These are phyloP conservation scores for Sparidentex hasta DNA, from an alignment of 2,797 vertebrate species.

Conservation along the genomic window DNA sequence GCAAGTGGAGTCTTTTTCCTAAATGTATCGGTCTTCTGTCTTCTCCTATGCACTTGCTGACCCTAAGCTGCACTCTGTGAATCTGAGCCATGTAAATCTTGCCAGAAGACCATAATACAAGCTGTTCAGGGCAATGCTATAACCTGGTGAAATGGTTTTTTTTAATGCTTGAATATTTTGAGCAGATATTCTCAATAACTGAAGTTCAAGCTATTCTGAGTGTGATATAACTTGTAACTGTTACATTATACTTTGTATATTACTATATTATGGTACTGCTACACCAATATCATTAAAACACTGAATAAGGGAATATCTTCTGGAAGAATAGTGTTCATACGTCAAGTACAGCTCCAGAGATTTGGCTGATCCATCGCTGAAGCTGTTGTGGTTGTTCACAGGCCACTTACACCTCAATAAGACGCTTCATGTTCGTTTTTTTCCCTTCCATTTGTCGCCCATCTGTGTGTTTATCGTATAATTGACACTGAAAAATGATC, in stretches of 20 bases:
- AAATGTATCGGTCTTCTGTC: too few species aligned
- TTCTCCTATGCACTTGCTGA: too few species aligned
- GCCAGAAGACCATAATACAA: not conserved
- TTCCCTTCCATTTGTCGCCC: not conserved
- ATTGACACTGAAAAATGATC: not conserved
- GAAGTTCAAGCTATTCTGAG: not conserved
- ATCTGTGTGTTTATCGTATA: not conserved
- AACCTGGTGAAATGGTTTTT: too few species aligned
- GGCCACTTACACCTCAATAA: not conserved
- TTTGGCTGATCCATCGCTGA: not conserved
- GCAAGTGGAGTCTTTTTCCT: too few species aligned
- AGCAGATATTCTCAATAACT: not conserved
- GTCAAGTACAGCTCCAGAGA: too few species aligned
- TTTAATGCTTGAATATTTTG: not conserved
- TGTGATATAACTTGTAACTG: too few species aligned
- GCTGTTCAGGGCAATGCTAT: not conserved
- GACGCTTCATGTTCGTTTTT: not conserved
- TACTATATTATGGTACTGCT: too few species aligned
- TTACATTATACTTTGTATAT: too few species aligned
- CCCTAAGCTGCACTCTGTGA: not conserved
- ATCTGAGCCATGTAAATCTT: not conserved
- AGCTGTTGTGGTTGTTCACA: not conserved
- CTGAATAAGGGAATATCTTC: not conserved
- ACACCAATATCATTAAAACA: not conserved
- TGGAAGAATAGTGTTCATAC: too few species aligned